Evolutionary conservation across 2,888 invertebrate species (phyloP).

Genomic region (Merodon equestris): DNA sequence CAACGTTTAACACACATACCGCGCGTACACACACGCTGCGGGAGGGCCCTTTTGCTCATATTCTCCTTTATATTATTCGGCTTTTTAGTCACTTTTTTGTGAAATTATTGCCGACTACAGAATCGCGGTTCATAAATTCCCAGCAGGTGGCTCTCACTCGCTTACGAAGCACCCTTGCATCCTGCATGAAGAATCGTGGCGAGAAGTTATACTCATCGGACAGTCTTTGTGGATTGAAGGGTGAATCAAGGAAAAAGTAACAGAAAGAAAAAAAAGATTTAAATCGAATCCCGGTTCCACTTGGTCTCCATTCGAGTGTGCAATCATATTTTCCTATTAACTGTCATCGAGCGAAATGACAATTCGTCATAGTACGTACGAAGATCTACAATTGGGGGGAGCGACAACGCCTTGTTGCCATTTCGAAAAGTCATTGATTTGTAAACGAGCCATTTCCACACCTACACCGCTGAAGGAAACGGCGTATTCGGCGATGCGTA

Average conservation of each 20-base stretch:
- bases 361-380: conserved; percentile 17
- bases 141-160: conserved; percentile 54
- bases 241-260: conserved; percentile 6
- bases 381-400: conserved; percentile 2
- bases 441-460: conserved; percentile 47
- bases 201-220: conserved; percentile 27
- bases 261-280: conserved; percentile 26
- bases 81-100: conserved; percentile 27
- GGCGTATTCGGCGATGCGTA: conserved; percentile 52
- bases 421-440: conserved; percentile 19
- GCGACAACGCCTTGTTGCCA: conserved; percentile 39
- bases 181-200: conserved; percentile 17
- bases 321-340: conserved; percentile 53
- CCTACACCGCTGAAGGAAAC: conserved; percentile 22
- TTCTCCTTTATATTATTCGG: neutral
- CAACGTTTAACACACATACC: conserved; percentile 35
- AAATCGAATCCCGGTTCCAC: conserved; percentile 52
- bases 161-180: conserved; percentile 20
- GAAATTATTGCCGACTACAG: conserved; percentile 66
- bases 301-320: conserved; percentile 32
- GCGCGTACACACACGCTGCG: conserved; percentile 23
- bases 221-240: conserved; percentile 35
- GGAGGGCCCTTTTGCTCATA: conserved; percentile 34
- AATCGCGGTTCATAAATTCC: conserved; percentile 65
- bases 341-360: conserved; percentile 23